Base-by-base conservation (phyloP, 64 coral and sea anemone species). In the Orbicella faveolata region DNA sequence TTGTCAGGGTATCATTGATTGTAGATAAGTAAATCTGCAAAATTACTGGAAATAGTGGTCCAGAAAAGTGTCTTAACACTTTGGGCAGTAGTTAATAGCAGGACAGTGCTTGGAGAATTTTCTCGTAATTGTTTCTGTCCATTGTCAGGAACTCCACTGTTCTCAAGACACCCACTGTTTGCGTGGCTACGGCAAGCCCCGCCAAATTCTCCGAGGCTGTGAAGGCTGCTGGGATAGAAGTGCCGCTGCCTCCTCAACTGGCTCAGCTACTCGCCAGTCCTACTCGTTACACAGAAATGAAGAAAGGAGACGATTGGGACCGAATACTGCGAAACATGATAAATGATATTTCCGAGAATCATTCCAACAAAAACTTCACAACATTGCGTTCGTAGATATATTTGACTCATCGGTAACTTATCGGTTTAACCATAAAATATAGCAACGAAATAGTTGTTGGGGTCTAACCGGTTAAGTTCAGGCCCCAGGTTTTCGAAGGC, bases 201-300 rank as follows among this genome's bases (percentile, higher is more conserved):
- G 91, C 83, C 12, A 96, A 96, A 63, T 96, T 96, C 68, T 75
- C 90, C 0, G 92, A 90, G 69, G 92, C 95, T 14, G 88, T 96
- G 33, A 90, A 91, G 84, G 95, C 87, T 81, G 91, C 91, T 16
- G 76, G 62, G 36, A 93, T 98, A 75, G 21, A 70, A 70, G 30
- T n/a, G 67, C 44, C 52, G 44, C 90, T 88, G 12, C 73, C 88
- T n/a, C 70, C 84, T 13, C 77, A 93, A 57, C 72, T 93, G 3
- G 62, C 74, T 79, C 15, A 36, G 6, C 76, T 98, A 57, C 73
- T 84, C 52, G 76, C 19, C 16, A 95, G 87, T 61, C 74, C 88
- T 68, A 95, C 96, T 30, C 86, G 79, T 11, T 91, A 74, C 76
- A 84, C 77, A 39, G 90, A 93, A 21, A 93, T 98, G 90, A 91